Base-by-base conservation (phyloP, 2,888 invertebrate genomes). In the Caenorhabditis auriculariae region DNA sequence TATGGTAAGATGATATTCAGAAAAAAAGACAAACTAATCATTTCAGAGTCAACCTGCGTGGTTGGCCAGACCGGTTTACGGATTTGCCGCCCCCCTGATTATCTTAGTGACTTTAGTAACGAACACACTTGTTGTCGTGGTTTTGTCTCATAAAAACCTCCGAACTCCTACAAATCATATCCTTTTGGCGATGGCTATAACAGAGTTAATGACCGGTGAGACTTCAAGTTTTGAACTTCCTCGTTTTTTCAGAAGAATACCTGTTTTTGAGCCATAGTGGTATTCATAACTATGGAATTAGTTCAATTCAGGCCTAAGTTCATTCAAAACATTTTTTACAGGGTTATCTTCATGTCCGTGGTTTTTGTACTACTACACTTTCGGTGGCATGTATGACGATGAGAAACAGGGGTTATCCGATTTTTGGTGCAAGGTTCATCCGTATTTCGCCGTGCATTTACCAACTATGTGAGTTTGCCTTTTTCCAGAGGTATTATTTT, bases 401-500 rank as follows among this genome's bases (percentile, higher is more conserved):
- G 44, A 29, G 1, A 15, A 28, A 1, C 23, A 46, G 2, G 64
- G 64, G 9, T 51, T 66, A 29, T n/a, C 58, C 6, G 37, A 45
- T 4, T 44, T 60, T 23, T 72, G 73, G 72, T 74, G 74, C 56
- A 53, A 27, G 4, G 87, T 72, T 19, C 78, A 74, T 69, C 81
- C 82, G 81, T 71, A 72, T 27, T 88, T 87, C 77, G 78, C 89
- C 26, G 77, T 80, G 19, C 65, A 77, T 12, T 52, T 91, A 69
- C 91, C 91, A 27, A 89, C 89, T 28, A 87, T 91, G 85, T 62
- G 27, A 47, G 60, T 21, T 3, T 7, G 38, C 5, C 15, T 1
- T 9, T 46, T 46, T 24, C 24, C 9, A 2, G 7, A 44, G 7
- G 9, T 15, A 23, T 24, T 12, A 32, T 32, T 9, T 24, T 17